Base-by-base conservation (phyloP, 1,140 invertebrate species). In the Caerostris darwini region DNA sequence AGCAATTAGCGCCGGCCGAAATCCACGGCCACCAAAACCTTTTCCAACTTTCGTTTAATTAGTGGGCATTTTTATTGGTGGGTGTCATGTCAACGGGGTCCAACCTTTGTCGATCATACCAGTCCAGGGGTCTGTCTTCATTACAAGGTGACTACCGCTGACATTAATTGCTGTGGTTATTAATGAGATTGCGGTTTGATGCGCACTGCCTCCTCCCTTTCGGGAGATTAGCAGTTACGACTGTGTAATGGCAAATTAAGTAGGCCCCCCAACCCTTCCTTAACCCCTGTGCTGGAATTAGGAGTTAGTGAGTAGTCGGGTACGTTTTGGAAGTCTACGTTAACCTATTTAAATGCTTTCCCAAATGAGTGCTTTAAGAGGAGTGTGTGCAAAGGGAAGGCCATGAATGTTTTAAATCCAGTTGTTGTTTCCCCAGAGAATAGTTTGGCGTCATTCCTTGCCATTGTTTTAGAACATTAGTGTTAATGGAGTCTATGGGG, bases 101-200 rank as follows among this genome's bases (percentile, higher is more conserved):
- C 71, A 19, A 50, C 59, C 82, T 83, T 56, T 83, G 56, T 56
- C 81, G 56, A 58, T 83, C 81, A 56, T 83, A 56, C 53, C 81
- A 3, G 8, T 83, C 81, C 81, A 58, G 81, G 53, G 53, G 61
- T 71, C 53, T 61, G 87, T 90, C 61, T 54, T 90, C 87, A 90
- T 90, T 69, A 90, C 19, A 71, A 56, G 87, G 57, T 90, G 87
- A 64, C 61, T 64, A 64, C 61, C 61, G 17, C 61, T 34, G 85
- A 90, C 87, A 90, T 90, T 90, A 90, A 90, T 90, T 90, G 87
- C 67, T 54, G 61, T 8, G 61, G 59, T 90, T 90, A 90, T 71
- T 90, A 90, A 71, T 90, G 87, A 56, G 50, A 69, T 34, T 50
- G 71, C 71, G 34, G 34, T 77, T 34, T 77, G 34, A 53, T 77